Conservation (phyloP, 2,797 vertebrate genomes). For the Falco rusticolus region DNA sequence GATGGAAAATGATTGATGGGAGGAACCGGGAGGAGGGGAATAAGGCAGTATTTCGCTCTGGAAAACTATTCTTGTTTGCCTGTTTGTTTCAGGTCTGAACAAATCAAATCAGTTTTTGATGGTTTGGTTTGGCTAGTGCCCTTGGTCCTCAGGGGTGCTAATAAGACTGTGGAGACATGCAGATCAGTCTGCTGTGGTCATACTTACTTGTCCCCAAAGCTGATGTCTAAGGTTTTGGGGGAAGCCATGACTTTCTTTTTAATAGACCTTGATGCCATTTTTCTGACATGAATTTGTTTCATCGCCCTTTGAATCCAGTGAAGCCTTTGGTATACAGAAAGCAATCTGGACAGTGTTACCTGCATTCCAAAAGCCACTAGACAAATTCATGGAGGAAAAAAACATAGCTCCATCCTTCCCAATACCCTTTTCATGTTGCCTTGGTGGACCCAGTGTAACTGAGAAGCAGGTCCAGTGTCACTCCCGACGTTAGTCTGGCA, state of each 20-base stretch:
- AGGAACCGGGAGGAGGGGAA: background rate
- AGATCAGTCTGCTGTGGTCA: background rate
- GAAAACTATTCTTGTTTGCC: background rate
- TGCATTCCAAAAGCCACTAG: background rate
- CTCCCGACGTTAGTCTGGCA: background rate
- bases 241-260: background rate
- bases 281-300: background rate
- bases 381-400: background rate
- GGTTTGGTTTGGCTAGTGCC: background rate
- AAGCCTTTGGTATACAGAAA: background rate
- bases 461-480: background rate
- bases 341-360: background rate
- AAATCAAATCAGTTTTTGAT: background rate
- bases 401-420: background rate
- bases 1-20: slow-evolving; percentile 19
- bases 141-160: background rate
- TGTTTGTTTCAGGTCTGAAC: slow-evolving; percentile 9
- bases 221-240: background rate
- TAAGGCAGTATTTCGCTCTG: background rate
- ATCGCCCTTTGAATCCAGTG: background rate
- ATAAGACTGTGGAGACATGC: background rate
- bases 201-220: background rate
- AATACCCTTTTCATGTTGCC: background rate
- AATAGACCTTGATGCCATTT: background rate
- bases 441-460: background rate